Percentiles rank a stretch among this genome's conserved stretches.
Conservation (phyloP, 1,140 invertebrate species). For the Doryteuthis pealeii region DNA sequence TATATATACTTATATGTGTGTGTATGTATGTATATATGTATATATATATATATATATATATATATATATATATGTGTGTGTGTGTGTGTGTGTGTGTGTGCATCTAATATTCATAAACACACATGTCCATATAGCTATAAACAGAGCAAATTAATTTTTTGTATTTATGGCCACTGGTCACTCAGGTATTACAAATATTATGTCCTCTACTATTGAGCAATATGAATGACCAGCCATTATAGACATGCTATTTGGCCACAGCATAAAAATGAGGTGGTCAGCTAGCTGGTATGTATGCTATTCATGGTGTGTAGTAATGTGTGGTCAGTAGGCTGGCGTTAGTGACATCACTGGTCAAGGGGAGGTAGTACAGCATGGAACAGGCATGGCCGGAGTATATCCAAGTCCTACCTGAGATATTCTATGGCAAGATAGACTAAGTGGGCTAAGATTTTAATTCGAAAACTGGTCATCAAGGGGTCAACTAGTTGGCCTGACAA, state of each 20-base stretch:
- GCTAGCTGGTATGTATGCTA: neutral
- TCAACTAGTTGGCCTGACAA: slow-evolving; percentile 6
- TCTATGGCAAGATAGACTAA: neutral
- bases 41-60: neutral
- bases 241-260: neutral
- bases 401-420: neutral
- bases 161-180: neutral
- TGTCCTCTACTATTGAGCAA: neutral
- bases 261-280: neutral
- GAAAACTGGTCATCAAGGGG: slow-evolving; percentile 5
- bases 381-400: neutral
- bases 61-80: too few species aligned
- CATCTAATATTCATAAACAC: neutral
- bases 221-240: neutral
- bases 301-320: neutral
- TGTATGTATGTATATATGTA: neutral
- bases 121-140: neutral
- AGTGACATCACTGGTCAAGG: slow-evolving; percentile 3
- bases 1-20: neutral
- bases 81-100: neutral
- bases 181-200: neutral
- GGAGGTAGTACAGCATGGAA: neutral
- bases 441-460: slow-evolving; percentile 3
- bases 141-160: neutral
- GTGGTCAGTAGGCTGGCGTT: neutral